Percentiles rank a stretch among this genome's conserved stretches.
Evolutionary conservation across 2,113 vertebrate species (phyloP).

Genomic region (Anser brachyrhynchus): DNA sequence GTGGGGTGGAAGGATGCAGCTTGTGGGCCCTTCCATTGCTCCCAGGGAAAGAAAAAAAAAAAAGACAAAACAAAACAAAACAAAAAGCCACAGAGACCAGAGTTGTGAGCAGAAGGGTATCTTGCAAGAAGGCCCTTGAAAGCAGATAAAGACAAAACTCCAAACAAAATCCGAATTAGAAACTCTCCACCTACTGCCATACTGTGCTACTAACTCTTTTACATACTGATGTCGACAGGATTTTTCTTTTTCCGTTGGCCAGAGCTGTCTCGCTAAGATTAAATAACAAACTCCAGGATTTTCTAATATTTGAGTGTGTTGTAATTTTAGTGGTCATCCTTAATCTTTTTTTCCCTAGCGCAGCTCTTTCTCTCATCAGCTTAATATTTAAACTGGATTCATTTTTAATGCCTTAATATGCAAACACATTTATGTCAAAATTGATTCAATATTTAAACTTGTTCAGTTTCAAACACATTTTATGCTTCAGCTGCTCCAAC

Average conservation of each 20-base stretch:
- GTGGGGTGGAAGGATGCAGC: neutral
- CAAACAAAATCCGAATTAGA: neutral
- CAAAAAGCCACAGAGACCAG: neutral
- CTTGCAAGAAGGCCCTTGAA: neutral
- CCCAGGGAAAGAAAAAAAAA: neutral
- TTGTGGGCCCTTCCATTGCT: neutral
- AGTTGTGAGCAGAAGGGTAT: neutral
- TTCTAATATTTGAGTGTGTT: conserved; percentile 38
- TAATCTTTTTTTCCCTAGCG: conserved; percentile 62
- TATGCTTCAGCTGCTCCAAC: conserved; percentile 70
- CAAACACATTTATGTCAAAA: conserved; percentile 70
- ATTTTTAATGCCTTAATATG: conserved; percentile 66
- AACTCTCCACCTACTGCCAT: neutral
- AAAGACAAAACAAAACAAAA: neutral
- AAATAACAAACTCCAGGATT: conserved; percentile 48
- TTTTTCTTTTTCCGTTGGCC: conserved; percentile 24
- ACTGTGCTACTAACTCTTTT: neutral
- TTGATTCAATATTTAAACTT: conserved; percentile 73
- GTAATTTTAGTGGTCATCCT: conserved; percentile 56
- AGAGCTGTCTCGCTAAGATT: conserved; percentile 36
- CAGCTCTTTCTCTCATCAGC: conserved; percentile 46
- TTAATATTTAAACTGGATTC: conserved; percentile 65
- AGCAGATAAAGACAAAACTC: neutral
- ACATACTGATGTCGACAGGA: neutral
- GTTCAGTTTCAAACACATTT: conserved; percentile 68